Conservation (phyloP, 2,888 invertebrate species). For the Drosophila multiciliata region DNA sequence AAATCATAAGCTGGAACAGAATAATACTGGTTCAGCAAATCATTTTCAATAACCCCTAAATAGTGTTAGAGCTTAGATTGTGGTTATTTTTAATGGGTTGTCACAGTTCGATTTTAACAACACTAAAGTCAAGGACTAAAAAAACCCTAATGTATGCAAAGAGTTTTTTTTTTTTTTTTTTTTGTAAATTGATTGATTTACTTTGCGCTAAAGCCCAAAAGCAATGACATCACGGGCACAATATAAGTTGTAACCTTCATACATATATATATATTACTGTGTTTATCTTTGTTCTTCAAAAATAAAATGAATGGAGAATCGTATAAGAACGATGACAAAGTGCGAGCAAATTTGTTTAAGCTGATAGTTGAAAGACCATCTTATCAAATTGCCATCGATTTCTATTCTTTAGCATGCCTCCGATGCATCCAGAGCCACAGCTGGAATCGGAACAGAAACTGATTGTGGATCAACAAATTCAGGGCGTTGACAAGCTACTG, state of each 20-base stretch:
- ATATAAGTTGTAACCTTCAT: not conserved
- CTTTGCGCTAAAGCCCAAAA: not conserved
- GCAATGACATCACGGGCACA: not conserved
- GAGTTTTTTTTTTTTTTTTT: not conserved
- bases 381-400: not conserved
- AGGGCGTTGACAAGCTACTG: not conserved
- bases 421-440: not conserved
- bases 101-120: not conserved
- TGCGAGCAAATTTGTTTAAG: not conserved
- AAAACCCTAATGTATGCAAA: not conserved
- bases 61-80: not conserved
- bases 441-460: not conserved
- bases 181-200: not conserved
- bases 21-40: not conserved
- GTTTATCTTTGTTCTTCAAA: no score
- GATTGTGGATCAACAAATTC: not conserved
- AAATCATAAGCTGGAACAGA: not conserved
- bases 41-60: not conserved
- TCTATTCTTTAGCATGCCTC: not conserved
- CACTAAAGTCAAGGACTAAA: not conserved
- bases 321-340: not conserved
- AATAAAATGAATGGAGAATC: not conserved
- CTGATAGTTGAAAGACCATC: not conserved
- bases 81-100: not conserved
- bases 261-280: no score